phyloP scores from a whole-genome alignment of 2,797 vertebrate genomes.

The Gymnothorax reevesii region DNA sequence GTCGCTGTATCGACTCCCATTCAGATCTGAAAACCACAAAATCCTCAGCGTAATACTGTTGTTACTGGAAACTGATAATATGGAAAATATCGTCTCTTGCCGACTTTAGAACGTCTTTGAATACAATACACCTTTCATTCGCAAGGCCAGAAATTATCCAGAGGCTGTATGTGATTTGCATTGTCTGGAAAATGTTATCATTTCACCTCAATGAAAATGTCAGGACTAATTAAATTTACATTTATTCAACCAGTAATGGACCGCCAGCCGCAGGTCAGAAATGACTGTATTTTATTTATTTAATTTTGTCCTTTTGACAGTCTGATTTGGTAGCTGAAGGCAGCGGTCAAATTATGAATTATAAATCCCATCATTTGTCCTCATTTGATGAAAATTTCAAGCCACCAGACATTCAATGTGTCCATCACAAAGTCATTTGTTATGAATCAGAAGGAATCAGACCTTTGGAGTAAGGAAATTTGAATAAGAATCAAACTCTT shows the following conservation, averaged over 20 bases:
- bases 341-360: neutral
- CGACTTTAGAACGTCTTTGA: too few relatives aligned
- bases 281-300: neutral
- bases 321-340: neutral
- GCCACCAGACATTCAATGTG: neutral
- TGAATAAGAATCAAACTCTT: neutral
- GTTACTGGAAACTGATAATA: neutral
- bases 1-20: neutral
- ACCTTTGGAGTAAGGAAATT: neutral
- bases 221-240: conserved; percentile 2
- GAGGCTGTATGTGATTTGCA: neutral
- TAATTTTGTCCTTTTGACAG: neutral
- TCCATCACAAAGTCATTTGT: neutral
- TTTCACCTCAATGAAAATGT: neutral
- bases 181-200: neutral
- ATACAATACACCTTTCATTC: neutral
- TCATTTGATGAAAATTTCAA: neutral
- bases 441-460: neutral
- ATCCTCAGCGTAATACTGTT: neutral
- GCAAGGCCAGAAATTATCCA: neutral
- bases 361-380: neutral
- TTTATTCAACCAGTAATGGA: conserved; percentile 11
- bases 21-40: too few relatives aligned
- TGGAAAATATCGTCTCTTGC: neutral
- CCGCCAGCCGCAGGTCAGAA: neutral